These are phyloP conservation scores for Patella depressa DNA, from an alignment of 2,888 invertebrate species.

Conservation along the genomic window DNA sequence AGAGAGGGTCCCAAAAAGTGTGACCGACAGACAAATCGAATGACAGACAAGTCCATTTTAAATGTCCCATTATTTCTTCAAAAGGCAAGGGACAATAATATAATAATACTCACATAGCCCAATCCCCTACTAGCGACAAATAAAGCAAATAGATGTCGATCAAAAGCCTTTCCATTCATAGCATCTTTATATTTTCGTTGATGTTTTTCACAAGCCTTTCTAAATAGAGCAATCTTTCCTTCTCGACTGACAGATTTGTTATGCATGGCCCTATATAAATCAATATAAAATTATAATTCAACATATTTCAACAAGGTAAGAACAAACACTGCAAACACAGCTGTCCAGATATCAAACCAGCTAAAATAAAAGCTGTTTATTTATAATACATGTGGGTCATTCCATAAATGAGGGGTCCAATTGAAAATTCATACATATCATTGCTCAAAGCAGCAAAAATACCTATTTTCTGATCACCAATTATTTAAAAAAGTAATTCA, in stretches of 20 bases:
- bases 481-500: too few species aligned
- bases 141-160: conserved; percentile 73
- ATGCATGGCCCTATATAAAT: conserved; percentile 65
- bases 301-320: too few species aligned
- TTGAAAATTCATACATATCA: too few species aligned
- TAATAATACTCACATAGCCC: conserved; percentile 70
- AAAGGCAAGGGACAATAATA: neutral
- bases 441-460: too few species aligned
- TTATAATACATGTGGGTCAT: too few species aligned
- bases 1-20: neutral
- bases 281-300: too few species aligned
- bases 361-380: too few species aligned
- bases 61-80: too few species aligned
- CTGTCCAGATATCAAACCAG: too few species aligned
- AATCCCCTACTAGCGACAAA: conserved; percentile 73
- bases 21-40: neutral
- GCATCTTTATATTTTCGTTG: conserved; percentile 72
- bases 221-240: conserved; percentile 69
- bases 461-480: too few species aligned
- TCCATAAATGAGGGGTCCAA: too few species aligned
- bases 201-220: conserved; percentile 69
- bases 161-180: conserved; percentile 73
- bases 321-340: too few species aligned
- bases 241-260: conserved; percentile 58
- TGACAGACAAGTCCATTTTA: neutral